These are phyloP conservation scores for Ursus arctos DNA, from an alignment of 2,113 vertebrate species.

Conservation along the genomic window DNA sequence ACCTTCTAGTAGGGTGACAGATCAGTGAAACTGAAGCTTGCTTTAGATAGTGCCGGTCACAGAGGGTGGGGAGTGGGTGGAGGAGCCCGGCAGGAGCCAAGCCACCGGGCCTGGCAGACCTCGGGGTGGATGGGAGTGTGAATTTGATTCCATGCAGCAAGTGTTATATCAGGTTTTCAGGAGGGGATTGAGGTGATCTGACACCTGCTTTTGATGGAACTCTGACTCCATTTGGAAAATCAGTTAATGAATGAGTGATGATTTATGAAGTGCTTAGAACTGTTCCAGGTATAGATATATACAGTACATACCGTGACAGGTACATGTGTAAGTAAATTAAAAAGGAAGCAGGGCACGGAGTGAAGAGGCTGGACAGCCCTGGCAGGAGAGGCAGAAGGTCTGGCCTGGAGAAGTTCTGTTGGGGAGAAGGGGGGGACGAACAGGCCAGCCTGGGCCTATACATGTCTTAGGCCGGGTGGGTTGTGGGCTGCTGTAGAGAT, in stretches of 20 bases:
- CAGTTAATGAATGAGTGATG: background rate
- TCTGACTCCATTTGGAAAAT: background rate
- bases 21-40: background rate
- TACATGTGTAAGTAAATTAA: background rate
- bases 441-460: background rate
- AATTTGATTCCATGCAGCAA: background rate
- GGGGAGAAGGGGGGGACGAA: background rate
- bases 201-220: background rate
- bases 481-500: background rate
- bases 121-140: background rate
- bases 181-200: background rate
- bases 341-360: background rate
- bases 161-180: background rate
- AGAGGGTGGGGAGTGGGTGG: background rate
- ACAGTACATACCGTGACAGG: background rate
- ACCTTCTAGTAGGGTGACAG: background rate
- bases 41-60: background rate
- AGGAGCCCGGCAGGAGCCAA: background rate
- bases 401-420: fast-evolving
- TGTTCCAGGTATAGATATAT: background rate
- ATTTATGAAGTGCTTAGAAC: background rate
- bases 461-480: too few species aligned
- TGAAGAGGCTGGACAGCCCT: background rate
- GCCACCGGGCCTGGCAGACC: too few species aligned
- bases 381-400: background rate